Conservation (phyloP, 2,113 vertebrate species). For the Pitta sordida region DNA sequence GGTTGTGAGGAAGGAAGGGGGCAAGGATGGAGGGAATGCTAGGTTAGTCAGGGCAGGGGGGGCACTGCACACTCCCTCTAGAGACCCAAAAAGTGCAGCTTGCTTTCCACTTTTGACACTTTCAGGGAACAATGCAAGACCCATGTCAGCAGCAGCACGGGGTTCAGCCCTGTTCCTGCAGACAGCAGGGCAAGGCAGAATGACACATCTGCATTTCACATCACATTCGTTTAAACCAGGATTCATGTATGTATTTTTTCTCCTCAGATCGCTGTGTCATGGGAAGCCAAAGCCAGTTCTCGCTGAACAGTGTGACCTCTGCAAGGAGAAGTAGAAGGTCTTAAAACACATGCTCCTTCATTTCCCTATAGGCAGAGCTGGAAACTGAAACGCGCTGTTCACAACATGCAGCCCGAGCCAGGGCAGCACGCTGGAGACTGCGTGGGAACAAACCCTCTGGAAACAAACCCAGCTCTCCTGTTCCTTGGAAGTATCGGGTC, state of each 20-base stretch:
- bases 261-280: background rate
- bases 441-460: background rate
- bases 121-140: background rate
- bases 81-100: background rate
- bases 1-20: background rate
- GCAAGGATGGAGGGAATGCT: background rate
- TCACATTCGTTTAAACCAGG: background rate
- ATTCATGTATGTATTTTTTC: background rate
- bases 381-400: background rate
- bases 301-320: background rate
- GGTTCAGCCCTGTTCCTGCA: background rate
- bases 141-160: background rate
- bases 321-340: background rate
- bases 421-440: background rate
- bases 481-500: background rate
- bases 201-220: background rate
- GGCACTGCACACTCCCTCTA: background rate
- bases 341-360: background rate
- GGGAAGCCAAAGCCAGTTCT: background rate
- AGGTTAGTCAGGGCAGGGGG: accelerated
- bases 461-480: background rate
- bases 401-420: background rate
- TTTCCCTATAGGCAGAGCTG: background rate
- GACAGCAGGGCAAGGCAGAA: background rate
- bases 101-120: background rate